A percentile compares a stretch with the other conserved stretches of the same genome.
Evolutionary conservation across 2,888 invertebrate genomes (phyloP).

Genomic region (Alloplasta piceator): DNA sequence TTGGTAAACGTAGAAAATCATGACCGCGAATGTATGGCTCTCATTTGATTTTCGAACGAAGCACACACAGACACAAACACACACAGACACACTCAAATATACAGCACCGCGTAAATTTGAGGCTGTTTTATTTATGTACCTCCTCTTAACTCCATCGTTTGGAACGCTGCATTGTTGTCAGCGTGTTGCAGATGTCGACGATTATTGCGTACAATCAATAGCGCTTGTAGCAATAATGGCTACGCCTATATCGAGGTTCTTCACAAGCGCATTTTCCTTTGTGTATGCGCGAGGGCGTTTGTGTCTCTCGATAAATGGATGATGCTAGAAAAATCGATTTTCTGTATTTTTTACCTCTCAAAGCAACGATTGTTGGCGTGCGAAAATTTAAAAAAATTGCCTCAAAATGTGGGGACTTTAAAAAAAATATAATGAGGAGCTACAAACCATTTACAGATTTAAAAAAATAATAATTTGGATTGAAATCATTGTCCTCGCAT

Average conservation of each 20-base stretch:
- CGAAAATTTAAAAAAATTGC: too few species aligned
- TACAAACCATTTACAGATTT: too few species aligned
- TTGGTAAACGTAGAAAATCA: conserved; percentile 44
- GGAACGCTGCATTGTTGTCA: conserved; percentile 49
- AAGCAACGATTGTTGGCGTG: too few species aligned
- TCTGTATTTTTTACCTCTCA: too few species aligned
- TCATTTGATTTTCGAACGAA: conserved; percentile 30
- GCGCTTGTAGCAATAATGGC: conserved; percentile 54
- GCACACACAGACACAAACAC: neutral
- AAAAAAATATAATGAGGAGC: too few species aligned
- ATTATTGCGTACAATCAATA: conserved; percentile 60
- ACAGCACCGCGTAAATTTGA: neutral
- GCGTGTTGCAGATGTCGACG: conserved; percentile 60
- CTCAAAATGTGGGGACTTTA: too few species aligned
- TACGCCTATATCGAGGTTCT: neutral
- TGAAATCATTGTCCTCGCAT: too few species aligned
- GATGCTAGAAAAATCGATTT: too few species aligned
- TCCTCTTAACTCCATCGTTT: conserved; percentile 47
- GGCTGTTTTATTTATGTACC: conserved; percentile 58
- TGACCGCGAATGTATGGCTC: conserved; percentile 31
- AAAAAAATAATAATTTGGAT: too few species aligned
- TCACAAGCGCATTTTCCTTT: too few species aligned
- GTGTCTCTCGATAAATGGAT: too few species aligned
- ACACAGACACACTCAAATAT: neutral
- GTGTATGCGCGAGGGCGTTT: too few species aligned